A percentile compares a stretch with the other conserved stretches of the same genome.
These are phyloP conservation scores for Apostichopus leukothele DNA, from an alignment of 53 echinoderm and acorn worm species.

Conservation along the genomic window DNA sequence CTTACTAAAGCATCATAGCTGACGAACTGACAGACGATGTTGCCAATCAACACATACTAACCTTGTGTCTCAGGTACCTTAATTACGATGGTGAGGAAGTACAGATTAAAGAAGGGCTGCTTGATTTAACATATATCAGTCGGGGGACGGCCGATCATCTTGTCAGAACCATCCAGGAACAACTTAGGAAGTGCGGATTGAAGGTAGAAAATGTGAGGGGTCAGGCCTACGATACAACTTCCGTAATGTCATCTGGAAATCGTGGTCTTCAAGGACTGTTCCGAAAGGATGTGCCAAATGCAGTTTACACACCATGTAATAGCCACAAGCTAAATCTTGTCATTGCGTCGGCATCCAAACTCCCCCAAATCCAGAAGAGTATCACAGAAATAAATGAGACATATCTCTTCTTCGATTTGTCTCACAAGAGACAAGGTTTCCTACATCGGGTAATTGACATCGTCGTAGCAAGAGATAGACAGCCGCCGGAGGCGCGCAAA, in stretches of 20 bases:
- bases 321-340: too few relatives aligned
- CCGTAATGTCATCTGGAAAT: background rate
- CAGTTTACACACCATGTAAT: background rate
- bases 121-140: constrained; percentile 12
- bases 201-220: constrained; percentile 28
- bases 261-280: constrained; percentile 39
- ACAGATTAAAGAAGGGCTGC: constrained; percentile 13
- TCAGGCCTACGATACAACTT: constrained; percentile 41
- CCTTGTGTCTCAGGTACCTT: constrained; percentile 30
- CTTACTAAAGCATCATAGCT: constrained; percentile 39
- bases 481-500: background rate
- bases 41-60: constrained; percentile 34
- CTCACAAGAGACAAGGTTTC: constrained; percentile 9
- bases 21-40: constrained; percentile 39
- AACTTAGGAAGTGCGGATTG: background rate
- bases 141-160: background rate
- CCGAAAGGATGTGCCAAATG: constrained; percentile 22
- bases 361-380: too few relatives aligned
- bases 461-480: background rate
- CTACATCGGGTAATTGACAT: background rate
- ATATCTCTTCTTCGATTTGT: background rate
- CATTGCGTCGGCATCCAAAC: too few relatives aligned
- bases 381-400: too few relatives aligned
- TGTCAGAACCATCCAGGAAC: too few relatives aligned
- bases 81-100: constrained; percentile 24